Evolutionary conservation across 1,140 invertebrate species (phyloP), one percentile per base, ranked within the genome.

Genomic region (Drosophila asahinai): DNA sequence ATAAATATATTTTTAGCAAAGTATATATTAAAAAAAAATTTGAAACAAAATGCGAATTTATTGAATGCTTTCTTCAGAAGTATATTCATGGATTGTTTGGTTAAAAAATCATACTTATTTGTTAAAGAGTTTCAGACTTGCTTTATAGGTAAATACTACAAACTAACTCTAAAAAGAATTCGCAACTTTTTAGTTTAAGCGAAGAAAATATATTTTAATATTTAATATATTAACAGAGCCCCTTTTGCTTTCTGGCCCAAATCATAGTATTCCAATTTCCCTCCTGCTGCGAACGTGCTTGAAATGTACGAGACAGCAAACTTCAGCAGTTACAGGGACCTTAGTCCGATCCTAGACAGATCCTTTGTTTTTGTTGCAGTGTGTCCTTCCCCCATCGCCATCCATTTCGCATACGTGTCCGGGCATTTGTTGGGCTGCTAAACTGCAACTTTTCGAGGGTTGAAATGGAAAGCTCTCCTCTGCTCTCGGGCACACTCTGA

Each of bases 391-490:
- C 48, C 33, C 36, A 14, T 14, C 38, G 14, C 17, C 30, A 30
- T 36, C 25, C 51, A 14, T 51, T 79, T 70, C 80, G 60, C 86
- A 90, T 83, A 89, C 86, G 86, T 90, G 86, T 74, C 72, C 68
- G 76, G 79, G 86, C 86, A 90, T 90, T 90, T 80, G 71, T 80
- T 80, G 66, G 64, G 9, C 71, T 82, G 67, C 63, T 90, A 82
- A 90, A 73, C 38, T 90, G 79, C 71, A 63, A 78, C 49, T 77
- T 70, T 73, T 70, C 36, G 54, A 58, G 75, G 57, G 66, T 66
- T 75, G 83, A 89, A 89, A 89, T 84, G 78, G 84, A 89, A 89
- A 89, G 81, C 83, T 55, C 64, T 72, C 14, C 14, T n/a, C 54
- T 11, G 33, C 19, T 15, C 33, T 36, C 33, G 30, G 30, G 6